Evolutionary conservation across 1,140 invertebrate species (phyloP), one percentile per base, ranked within the genome.

Genomic region (Gryllus bimaculatus): DNA sequence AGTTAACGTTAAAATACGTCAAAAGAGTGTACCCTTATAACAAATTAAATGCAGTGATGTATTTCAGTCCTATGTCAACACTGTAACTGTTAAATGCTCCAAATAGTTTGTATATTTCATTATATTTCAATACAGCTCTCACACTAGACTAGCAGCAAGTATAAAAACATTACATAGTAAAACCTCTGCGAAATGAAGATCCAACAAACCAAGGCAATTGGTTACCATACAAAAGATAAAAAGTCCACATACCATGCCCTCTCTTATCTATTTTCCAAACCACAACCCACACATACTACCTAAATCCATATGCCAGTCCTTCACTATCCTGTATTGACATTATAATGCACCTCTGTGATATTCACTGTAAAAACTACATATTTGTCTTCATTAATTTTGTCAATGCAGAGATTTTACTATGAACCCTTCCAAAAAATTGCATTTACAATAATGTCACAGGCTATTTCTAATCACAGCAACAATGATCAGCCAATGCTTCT

Each of bases 391-490:
- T 13, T 66, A 66, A 66, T 66, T 66, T 66, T 66, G 54, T 66
- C 54, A 66, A 66, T 66, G 54, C 54, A 66, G 54, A 66, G 54
- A 66, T 66, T 66, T 66, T 66, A 66, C 54, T 66, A 66, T 66
- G 54, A 66, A 66, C 54, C 54, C 76, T 77, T 77, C 48, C 47
- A 77, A 77, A 75, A 77, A 77, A 77, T 77, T 77, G 18, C 76
- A 39, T 77, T 66, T 77, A 77, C 76, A 77, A 78, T 78, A 78
- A 78, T 47, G 26, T 78, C 47, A 47, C 47, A 79, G 73, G 78
- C 79, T 79, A 79, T 77, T 77, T 77, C 79, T 79, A 79, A 79
- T 79, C 79, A 79, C 79, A 79, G 79, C 79, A 77, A 79, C 79
- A 79, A 39, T 79, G 78, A 79, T 77, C n/a, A 49, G 79, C 79